These are phyloP conservation scores for Sander vitreus DNA, from an alignment of 2,113 vertebrate species.

Conservation along the genomic window DNA sequence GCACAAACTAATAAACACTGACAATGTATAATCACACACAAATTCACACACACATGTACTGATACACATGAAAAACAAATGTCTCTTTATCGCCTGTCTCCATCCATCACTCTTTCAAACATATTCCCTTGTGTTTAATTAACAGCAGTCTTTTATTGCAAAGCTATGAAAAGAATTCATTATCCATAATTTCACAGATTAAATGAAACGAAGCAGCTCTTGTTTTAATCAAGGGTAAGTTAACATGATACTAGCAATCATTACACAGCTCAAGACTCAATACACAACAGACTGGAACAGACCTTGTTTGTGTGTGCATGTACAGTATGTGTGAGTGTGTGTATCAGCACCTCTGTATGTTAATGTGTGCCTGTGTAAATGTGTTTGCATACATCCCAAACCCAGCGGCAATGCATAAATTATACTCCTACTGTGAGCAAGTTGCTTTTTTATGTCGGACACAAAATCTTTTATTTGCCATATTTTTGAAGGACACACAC, in stretches of 20 bases:
- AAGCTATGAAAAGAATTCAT: conserved; percentile 58
- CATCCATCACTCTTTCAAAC: conserved; percentile 4
- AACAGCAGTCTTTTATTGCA: conserved; percentile 43
- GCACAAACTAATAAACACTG: conserved; percentile 2
- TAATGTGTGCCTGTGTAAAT: conserved; percentile 16
- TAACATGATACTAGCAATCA: conserved; percentile 38
- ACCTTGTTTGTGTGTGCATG: not conserved
- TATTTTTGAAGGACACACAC: conserved; percentile 18
- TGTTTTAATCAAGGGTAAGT: conserved; percentile 63
- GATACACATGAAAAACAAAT: conserved; percentile 3
- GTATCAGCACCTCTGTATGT: not conserved
- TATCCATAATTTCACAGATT: conserved; percentile 53
- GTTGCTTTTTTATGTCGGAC: conserved; percentile 50
- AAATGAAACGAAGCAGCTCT: conserved; percentile 49
- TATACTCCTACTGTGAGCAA: conserved; percentile 29
- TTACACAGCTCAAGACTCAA: not conserved
- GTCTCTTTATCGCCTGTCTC: conserved; percentile 10
- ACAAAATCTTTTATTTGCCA: conserved; percentile 42
- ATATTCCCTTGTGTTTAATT: conserved; percentile 63
- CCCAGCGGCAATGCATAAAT: conserved; percentile 10
- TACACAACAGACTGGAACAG: conserved; percentile 13
- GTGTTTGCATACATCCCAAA: conserved; percentile 17
- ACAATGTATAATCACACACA: not conserved
- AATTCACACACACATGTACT: not conserved
- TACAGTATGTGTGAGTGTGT: not conserved